These are phyloP conservation scores for Lithophane ornitopus DNA, from an alignment of 2,888 invertebrate species.

Conservation along the genomic window DNA sequence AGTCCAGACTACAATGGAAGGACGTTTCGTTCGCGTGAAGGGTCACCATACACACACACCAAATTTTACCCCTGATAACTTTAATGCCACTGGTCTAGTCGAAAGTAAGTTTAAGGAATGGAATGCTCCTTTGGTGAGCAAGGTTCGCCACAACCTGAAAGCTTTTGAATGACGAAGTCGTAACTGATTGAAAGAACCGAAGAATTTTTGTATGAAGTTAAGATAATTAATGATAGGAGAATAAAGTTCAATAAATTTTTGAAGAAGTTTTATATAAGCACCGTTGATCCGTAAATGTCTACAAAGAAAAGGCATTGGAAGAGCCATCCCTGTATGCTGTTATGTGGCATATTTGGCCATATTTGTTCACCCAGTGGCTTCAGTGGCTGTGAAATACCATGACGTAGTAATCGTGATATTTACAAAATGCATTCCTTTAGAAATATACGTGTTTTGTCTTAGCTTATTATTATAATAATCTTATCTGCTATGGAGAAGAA, in stretches of 20 bases:
- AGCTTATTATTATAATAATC: slow-evolving; percentile 13
- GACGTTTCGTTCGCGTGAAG: slow-evolving; percentile 84
- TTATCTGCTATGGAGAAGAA: not conserved
- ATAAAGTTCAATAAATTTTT: slow-evolving; percentile 25
- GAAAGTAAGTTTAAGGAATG: slow-evolving; percentile 71
- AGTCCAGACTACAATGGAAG: slow-evolving; percentile 87
- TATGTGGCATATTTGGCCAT: slow-evolving; percentile 45
- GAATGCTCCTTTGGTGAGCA: slow-evolving; percentile 57
- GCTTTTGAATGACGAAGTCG: slow-evolving; percentile 41
- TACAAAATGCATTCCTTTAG: slow-evolving; percentile 63
- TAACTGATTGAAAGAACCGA: slow-evolving; percentile 10
- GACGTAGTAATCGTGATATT: slow-evolving; percentile 63
- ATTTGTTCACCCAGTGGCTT: slow-evolving; percentile 61
- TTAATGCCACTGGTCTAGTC: slow-evolving; percentile 73
- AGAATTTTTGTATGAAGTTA: slow-evolving; percentile 12
- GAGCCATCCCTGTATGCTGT: slow-evolving; percentile 27
- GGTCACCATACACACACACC: slow-evolving; percentile 84
- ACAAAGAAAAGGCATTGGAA: slow-evolving; percentile 21
- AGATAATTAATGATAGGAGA: slow-evolving; percentile 9
- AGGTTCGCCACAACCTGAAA: slow-evolving; percentile 46
- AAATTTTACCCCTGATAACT: slow-evolving; percentile 86
- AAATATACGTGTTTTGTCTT: slow-evolving; percentile 32
- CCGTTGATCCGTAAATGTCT: slow-evolving; percentile 20
- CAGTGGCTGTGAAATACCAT: slow-evolving; percentile 67
- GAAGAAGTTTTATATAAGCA: slow-evolving; percentile 28